Evolutionary conservation across 1,140 invertebrate species (phyloP).

Genomic region (Cecropterus lyciades): DNA sequence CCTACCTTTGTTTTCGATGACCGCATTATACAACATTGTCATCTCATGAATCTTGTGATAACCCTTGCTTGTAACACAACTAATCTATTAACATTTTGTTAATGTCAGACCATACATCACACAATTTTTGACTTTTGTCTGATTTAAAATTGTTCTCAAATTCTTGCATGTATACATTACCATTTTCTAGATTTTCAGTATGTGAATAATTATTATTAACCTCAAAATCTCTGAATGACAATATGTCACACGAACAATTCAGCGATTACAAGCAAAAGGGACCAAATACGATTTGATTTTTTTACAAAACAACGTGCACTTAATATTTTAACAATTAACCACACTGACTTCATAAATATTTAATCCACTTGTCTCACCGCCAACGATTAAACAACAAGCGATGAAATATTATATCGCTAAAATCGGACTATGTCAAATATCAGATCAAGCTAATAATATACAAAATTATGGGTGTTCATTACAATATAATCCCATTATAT

Average conservation of each 20-base stretch:
- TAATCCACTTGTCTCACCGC: conserved; percentile 37
- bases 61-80: conserved; percentile 84
- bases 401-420: background rate
- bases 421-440: too few relatives aligned
- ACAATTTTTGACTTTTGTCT: conserved; percentile 30
- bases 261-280: conserved; percentile 82
- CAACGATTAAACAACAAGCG: background rate
- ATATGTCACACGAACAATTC: conserved; percentile 57
- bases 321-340: conserved; percentile 70
- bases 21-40: conserved; percentile 37
- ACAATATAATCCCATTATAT: too few relatives aligned
- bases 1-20: conserved; percentile 45
- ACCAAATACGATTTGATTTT: conserved; percentile 75
- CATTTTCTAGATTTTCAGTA: conserved; percentile 58
- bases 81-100: conserved; percentile 79
- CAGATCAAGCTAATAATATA: too few relatives aligned
- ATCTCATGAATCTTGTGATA: conserved; percentile 68
- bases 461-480: too few relatives aligned
- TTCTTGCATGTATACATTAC: conserved; percentile 59
- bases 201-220: conserved; percentile 78
- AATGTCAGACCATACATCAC: conserved; percentile 46
- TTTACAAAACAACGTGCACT: conserved; percentile 49
- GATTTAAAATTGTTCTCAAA: conserved; percentile 33
- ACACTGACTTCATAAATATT: conserved; percentile 57
- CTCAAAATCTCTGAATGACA: conserved; percentile 58